Percentiles rank a stretch among this genome's conserved stretches.
phyloP scores from a whole-genome alignment of 2,888 invertebrate species.

The Agrypnus murinus region DNA sequence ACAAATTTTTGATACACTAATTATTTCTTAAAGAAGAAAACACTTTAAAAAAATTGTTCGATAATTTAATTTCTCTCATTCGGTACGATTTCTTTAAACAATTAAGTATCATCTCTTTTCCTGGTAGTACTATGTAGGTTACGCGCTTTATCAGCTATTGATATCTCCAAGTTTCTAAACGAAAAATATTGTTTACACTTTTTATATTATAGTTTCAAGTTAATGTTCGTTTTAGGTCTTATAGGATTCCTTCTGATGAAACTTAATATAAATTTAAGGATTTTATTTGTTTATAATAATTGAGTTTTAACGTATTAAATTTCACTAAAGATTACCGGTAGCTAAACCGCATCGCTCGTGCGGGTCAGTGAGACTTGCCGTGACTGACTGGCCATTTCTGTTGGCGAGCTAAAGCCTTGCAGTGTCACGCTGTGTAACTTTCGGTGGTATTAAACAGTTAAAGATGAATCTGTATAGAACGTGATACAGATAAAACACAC shows the following conservation, averaged over 20 bases:
- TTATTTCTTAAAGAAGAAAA: background rate
- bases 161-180: conserved; percentile 33
- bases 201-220: too few species aligned
- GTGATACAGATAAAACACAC: background rate
- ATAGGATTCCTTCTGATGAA: too few species aligned
- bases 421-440: conserved; percentile 42
- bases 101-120: background rate
- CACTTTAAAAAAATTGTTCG: background rate
- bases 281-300: background rate
- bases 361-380: conserved; percentile 42
- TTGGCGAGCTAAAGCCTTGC: conserved; percentile 38
- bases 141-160: conserved; percentile 36
- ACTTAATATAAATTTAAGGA: background rate
- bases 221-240: background rate
- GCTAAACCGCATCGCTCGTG: conserved; percentile 43
- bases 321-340: conserved; percentile 32
- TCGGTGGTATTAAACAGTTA: conserved; percentile 42
- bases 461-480: conserved; percentile 20
- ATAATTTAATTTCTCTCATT: conserved; percentile 1
- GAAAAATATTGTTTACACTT: background rate
- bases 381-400: conserved; percentile 47
- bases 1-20: conserved; percentile 2
- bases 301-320: background rate
- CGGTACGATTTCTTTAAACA: background rate
- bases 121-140: conserved; percentile 36